phyloP scores from a whole-genome alignment of 2,113 vertebrate species.

The Cavia aperea region DNA sequence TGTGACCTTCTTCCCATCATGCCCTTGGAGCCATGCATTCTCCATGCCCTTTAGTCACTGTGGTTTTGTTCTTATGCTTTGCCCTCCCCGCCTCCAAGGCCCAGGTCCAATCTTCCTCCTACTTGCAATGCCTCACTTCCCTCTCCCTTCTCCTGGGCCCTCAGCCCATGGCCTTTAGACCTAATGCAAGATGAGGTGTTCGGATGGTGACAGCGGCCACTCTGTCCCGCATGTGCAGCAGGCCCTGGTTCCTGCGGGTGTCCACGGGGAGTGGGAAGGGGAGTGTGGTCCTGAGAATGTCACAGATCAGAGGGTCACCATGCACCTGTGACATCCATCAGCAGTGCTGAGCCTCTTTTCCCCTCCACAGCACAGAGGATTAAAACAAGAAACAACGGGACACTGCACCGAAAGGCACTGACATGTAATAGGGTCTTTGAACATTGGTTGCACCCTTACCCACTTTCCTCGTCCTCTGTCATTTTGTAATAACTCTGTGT shows the following conservation, averaged over 20 bases:
- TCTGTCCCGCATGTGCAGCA: rapidly evolving
- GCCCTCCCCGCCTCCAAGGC: neutral
- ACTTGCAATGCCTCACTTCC: neutral
- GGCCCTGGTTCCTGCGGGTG: neutral
- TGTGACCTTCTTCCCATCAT: rapidly evolving
- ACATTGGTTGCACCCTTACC: neutral
- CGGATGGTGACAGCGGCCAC: rapidly evolving
- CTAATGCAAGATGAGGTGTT: neutral
- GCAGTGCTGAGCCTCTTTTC: neutral
- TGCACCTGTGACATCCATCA: neutral
- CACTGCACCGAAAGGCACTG: rapidly evolving
- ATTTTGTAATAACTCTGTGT: neutral
- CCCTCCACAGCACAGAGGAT: neutral
- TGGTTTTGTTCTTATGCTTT: neutral
- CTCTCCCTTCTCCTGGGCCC: neutral
- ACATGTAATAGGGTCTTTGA: neutral
- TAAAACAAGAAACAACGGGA: rapidly evolving
- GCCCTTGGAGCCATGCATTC: neutral
- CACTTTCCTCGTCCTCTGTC: neutral
- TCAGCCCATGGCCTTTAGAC: rapidly evolving
- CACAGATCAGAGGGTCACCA: neutral
- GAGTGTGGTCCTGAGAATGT: rapidly evolving
- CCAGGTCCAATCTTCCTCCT: neutral
- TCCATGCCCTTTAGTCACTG: rapidly evolving
- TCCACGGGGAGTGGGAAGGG: neutral